A percentile compares a stretch with the other conserved stretches of the same genome.
Evolutionary conservation across 2,113 vertebrate genomes (phyloP).

Genomic region (Crypturellus undulatus): DNA sequence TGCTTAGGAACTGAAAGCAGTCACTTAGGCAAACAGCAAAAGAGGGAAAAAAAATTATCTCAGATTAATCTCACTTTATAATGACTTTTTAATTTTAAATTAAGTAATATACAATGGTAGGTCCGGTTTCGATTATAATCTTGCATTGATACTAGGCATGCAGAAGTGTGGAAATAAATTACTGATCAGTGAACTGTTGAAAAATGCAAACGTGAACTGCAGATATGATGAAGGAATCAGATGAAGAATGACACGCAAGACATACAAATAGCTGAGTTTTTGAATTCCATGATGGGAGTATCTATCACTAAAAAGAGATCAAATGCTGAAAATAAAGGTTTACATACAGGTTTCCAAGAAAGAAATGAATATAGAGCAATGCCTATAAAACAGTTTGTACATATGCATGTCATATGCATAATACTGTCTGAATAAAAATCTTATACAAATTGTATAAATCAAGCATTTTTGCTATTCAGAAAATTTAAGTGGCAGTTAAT

Average conservation of each 20-base stretch:
- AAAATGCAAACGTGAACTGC: slow-evolving; percentile 78
- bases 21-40: not conserved
- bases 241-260: slow-evolving; percentile 48
- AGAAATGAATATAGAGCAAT: not conserved
- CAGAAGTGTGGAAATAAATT: slow-evolving; percentile 86
- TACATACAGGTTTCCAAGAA: not conserved
- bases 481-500: not conserved
- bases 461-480: not conserved
- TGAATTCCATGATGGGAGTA: not conserved
- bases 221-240: slow-evolving; percentile 75
- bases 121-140: slow-evolving; percentile 81
- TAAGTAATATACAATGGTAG: slow-evolving; percentile 56
- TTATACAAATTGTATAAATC: not conserved
- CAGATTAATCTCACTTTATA: slow-evolving; percentile 72
- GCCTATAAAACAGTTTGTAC: fast-evolving
- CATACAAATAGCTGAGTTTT: not conserved
- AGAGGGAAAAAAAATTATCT: slow-evolving; percentile 26
- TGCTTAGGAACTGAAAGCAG: not conserved
- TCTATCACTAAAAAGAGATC: not conserved
- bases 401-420: not conserved
- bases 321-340: slow-evolving; percentile 11
- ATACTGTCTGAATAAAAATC: not conserved
- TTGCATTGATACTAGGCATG: slow-evolving; percentile 86
- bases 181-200: slow-evolving; percentile 87
- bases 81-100: slow-evolving; percentile 79